phyloP scores from a whole-genome alignment of 2,113 vertebrate species.

The Muntiacus muntjak region DNA sequence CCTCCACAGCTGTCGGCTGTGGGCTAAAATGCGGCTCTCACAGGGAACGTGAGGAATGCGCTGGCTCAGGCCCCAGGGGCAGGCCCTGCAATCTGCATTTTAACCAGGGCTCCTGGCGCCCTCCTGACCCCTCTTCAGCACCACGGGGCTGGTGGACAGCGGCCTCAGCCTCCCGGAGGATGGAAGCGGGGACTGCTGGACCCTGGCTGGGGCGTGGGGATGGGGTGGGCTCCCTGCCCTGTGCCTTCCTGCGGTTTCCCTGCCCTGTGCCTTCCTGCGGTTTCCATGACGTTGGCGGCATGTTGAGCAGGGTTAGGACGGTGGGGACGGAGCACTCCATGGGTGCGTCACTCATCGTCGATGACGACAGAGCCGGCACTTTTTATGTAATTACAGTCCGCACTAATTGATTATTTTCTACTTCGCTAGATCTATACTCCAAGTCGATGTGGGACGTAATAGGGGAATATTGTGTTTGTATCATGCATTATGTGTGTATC shows the following conservation, averaged over 20 bases:
- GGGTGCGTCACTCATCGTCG: rapidly evolving
- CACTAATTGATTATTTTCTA: neutral
- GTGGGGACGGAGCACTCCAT: neutral
- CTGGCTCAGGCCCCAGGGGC: neutral
- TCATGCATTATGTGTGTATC: neutral
- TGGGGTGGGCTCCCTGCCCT: neutral
- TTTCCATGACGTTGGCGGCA: neutral
- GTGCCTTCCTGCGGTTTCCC: neutral
- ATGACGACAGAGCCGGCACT: neutral
- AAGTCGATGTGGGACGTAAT: neutral
- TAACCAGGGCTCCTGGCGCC: neutral
- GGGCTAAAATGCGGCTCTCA: neutral
- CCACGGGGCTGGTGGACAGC: rapidly evolving
- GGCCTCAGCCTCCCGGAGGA: rapidly evolving
- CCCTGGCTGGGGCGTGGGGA: rapidly evolving
- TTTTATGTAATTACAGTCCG: neutral
- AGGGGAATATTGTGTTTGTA: neutral
- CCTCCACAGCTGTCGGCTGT: rapidly evolving
- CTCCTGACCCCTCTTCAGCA: neutral
- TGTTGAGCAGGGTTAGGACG: neutral
- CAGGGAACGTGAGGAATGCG: neutral
- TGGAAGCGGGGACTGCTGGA: neutral
- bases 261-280: rapidly evolving
- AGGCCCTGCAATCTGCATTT: neutral
- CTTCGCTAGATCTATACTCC: slow-evolving; percentile 1